Evolutionary conservation across 2,888 invertebrate species (phyloP).

Genomic region (Watsonalla cultraria): DNA sequence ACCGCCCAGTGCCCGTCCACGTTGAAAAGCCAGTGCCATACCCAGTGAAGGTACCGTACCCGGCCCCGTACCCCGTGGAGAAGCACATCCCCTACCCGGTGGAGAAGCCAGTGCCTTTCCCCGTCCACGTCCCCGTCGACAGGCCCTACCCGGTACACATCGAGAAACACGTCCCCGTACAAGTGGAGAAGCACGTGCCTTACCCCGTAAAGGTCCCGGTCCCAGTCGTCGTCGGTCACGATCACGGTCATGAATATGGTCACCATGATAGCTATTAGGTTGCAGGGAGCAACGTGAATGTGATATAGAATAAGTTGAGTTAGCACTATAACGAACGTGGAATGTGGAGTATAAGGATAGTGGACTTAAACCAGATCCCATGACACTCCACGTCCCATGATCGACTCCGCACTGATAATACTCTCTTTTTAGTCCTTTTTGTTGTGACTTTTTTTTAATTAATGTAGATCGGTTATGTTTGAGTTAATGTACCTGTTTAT

Average conservation of each 20-base stretch:
- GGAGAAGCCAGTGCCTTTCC: constrained; percentile 82
- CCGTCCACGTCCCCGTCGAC: constrained; percentile 81
- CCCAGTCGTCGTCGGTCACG: constrained; percentile 70
- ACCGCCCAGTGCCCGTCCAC: constrained; percentile 75
- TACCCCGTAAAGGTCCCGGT: constrained; percentile 81
- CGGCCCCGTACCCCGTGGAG: constrained; percentile 81
- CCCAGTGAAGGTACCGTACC: constrained; percentile 82
- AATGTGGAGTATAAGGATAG: constrained; percentile 47
- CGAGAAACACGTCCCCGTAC: constrained; percentile 82
- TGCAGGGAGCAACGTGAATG: constrained; percentile 76
- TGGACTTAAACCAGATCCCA: constrained; percentile 37
- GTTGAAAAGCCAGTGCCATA: constrained; percentile 67
- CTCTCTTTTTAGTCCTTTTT: constrained; percentile 51
- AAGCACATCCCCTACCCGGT: constrained; percentile 82
- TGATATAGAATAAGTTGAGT: constrained; percentile 76
- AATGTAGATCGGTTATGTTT: constrained; percentile 61
- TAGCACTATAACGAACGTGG: constrained; percentile 62
- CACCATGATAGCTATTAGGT: constrained; percentile 77
- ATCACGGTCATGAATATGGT: constrained; percentile 70
- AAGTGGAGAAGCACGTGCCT: constrained; percentile 80
- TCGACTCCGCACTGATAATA: constrained; percentile 64
- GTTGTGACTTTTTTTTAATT: constrained; percentile 55
- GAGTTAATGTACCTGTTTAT: constrained; percentile 78
- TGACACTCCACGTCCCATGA: constrained; percentile 46
- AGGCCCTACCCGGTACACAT: constrained; percentile 82